Evolutionary conservation across 2,888 invertebrate species (phyloP), one percentile per base, ranked within the genome.

Genomic region (Saturnia pavonia): DNA sequence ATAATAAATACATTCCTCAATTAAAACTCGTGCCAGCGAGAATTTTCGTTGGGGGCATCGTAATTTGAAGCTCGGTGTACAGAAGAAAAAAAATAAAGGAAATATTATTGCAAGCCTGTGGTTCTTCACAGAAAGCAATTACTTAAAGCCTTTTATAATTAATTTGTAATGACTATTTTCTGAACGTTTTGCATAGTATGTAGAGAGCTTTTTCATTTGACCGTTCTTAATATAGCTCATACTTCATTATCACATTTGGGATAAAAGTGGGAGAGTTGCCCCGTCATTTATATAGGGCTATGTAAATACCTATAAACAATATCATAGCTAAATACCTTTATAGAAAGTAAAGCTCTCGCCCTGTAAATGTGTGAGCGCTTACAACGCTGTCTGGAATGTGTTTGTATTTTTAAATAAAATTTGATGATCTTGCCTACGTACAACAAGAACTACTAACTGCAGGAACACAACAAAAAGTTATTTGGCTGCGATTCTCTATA

Each of bases 1-100:
- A 84, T 80, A 85, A 84, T 81, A 83, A 82, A 83, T 81, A 84
- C 79, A 83, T 84, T 82, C 83, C 80, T 82, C 83, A 83, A 84
- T 87, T 84, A 82, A 85, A 84, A 83, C 75, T 77, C 79, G 69
- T 70, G 67, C 73, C 73, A 67, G 78, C 72, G 73, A 72, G 78
- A 77, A 76, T 78, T 82, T 79, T 68, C 60, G 71, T 70, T 71
- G 72, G 66, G 71, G 70, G 67, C 79, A 76, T 74, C 74, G 78
- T 78, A 80, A 85, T 86, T 83, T 78, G 72, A 71, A 72, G 74
- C 74, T 70, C 75, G 71, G 74, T 72, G 73, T 63, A 74, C 73
- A 72, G 72, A 71, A 68, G 66, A 69, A 74, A 67, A 70, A 76
- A 74, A 73, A 74, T 78, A 74, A 76, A 0, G 65, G 79, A 80